phyloP scores from a whole-genome alignment of 2,888 invertebrate genomes.

The Philereme vetulata region DNA sequence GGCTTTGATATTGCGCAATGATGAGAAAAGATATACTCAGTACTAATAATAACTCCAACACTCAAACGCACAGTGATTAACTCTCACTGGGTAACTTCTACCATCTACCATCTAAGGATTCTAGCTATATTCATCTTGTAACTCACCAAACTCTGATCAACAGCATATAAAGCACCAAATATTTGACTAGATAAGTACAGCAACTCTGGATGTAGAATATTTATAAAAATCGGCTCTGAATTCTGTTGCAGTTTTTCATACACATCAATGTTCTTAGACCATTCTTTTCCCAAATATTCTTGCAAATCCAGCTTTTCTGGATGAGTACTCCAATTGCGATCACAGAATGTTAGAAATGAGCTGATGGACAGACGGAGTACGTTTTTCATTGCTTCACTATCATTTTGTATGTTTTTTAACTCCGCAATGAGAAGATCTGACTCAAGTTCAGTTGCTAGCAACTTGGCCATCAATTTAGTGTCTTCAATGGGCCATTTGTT shows the following conservation, averaged over 20 bases:
- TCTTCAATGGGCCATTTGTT: constrained; percentile 62
- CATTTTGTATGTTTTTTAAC: constrained; percentile 50
- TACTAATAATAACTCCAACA: no score
- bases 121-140: not conserved
- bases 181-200: constrained; percentile 70
- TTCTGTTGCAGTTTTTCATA: constrained; percentile 75
- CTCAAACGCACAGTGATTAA: no score
- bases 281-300: constrained; percentile 66
- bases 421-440: constrained; percentile 48
- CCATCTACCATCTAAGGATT: no score
- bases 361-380: constrained; percentile 85
- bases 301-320: constrained; percentile 67
- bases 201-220: constrained; percentile 84
- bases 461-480: constrained; percentile 52
- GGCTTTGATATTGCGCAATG: no score
- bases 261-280: constrained; percentile 73
- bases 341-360: constrained; percentile 88
- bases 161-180: constrained; percentile 58
- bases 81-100: no score
- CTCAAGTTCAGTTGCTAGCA: constrained; percentile 59
- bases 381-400: constrained; percentile 53
- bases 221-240: constrained; percentile 87
- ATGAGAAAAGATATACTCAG: no score
- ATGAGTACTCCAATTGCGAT: constrained; percentile 93
- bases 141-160: constrained; percentile 68